Base-by-base conservation (phyloP, 1,140 invertebrate species). In the Drosophila sulfurigaster region DNA sequence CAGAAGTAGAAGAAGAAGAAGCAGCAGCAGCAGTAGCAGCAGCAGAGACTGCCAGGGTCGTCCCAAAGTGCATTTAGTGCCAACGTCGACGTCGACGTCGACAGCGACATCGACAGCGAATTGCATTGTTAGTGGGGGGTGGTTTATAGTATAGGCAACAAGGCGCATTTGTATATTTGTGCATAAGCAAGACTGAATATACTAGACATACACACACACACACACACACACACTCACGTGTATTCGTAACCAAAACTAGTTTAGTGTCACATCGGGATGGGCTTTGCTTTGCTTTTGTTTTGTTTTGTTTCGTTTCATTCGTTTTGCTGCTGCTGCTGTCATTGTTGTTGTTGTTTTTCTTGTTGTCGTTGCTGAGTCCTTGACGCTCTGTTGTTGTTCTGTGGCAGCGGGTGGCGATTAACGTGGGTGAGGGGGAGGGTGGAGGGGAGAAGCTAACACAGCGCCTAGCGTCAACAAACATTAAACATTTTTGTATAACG, bases 181-280 rank as follows among this genome's bases (percentile, higher is more conserved):
- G 28, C 41, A 59, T 45, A 13, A 45, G 56, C 35, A 11, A 20
- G 54, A 25, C 20, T 25, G 20, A 25, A 25, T 41, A 20, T 35
- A 20, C 20, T 49, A 16, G 5, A 49, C 13, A 49, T 10, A 30
- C 45, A 51, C 20, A 28, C 11, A 43, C 30, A 56, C 11, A 15
- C 11, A 56, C 20, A 43, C 45, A 52, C 2, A 16, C n/a, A 30
- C 11, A 48, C 30, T 35, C 7, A 32, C 30, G 7, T 46, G 41
- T 45, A 46, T 30, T 45, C 65, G 67, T 52, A 63, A 15, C 35
- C 51, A 57, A 63, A 75, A 68, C 67, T 45, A 67, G 63, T 74
- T 74, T 68, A 45, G 25, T 69, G 46, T 69, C 32, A 60, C 65
- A 60, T 32, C 45, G 56, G 48, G 25, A 15, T 59, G 66, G 38